These are phyloP conservation scores for Drosophila pullipes DNA, from an alignment of 2,888 invertebrate genomes.

Conservation along the genomic window DNA sequence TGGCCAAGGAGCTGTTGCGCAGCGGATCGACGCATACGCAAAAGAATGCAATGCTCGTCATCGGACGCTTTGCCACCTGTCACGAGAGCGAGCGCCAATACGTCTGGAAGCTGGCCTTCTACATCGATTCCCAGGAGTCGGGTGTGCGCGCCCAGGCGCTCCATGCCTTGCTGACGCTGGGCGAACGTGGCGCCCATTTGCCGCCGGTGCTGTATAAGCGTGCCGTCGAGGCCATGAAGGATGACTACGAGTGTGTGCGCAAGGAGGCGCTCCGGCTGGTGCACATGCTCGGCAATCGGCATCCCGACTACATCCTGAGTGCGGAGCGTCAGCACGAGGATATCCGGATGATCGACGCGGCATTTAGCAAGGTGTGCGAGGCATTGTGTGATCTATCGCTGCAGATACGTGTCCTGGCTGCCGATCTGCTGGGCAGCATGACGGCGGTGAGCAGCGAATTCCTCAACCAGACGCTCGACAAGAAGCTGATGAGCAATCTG, in stretches of 20 bases:
- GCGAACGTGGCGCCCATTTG: slow-evolving; percentile 93
- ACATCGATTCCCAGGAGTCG: slow-evolving; percentile 95
- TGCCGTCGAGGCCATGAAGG: slow-evolving; percentile 91
- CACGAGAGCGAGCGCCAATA: slow-evolving; percentile 88
- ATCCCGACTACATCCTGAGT: slow-evolving; percentile 92
- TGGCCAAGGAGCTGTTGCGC: slow-evolving; percentile 83
- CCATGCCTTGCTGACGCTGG: slow-evolving; percentile 92
- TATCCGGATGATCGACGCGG: slow-evolving; percentile 96
- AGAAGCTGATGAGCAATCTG: slow-evolving; percentile 98
- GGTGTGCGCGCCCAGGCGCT: slow-evolving; percentile 96
- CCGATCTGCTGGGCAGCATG: slow-evolving; percentile 94
- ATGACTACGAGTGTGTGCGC: slow-evolving; percentile 97
- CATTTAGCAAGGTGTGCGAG: slow-evolving; percentile 97
- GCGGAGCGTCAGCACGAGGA: slow-evolving; percentile 91
- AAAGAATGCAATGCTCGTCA: slow-evolving; percentile 84
- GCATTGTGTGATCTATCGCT: slow-evolving; percentile 96
- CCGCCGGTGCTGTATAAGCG: slow-evolving; percentile 88
- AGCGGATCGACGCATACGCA: slow-evolving; percentile 84
- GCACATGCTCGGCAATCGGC: slow-evolving; percentile 93
- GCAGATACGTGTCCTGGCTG: slow-evolving; percentile 92
- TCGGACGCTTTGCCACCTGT: slow-evolving; percentile 83
- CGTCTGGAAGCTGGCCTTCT: slow-evolving; percentile 92
- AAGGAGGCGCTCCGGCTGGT: slow-evolving; percentile 94
- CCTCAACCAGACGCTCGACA: slow-evolving; percentile 97
- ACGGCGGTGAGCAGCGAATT: slow-evolving; percentile 94